A percentile compares a stretch with the other conserved stretches of the same genome.
Evolutionary conservation across 2,113 vertebrate species (phyloP).

Genomic region (Calidris pugnax): DNA sequence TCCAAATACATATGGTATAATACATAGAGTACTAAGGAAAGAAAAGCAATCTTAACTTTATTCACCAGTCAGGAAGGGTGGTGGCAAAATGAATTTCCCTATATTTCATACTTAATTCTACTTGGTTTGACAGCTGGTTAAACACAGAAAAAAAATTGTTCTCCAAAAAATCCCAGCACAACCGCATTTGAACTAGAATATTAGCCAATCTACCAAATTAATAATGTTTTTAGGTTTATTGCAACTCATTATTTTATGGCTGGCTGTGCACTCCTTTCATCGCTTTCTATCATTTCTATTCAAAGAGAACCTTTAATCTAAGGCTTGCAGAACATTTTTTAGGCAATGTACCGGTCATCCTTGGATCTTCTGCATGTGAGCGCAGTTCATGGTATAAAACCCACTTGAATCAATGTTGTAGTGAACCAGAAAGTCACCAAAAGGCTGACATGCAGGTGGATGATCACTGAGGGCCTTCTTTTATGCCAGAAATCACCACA

Average conservation of each 20-base stretch:
- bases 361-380: neutral
- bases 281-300: neutral
- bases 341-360: neutral
- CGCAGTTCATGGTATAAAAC: neutral
- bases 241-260: neutral
- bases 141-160: neutral
- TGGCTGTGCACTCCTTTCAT: fast-evolving
- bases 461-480: neutral
- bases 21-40: neutral
- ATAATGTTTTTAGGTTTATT: neutral
- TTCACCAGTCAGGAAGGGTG: neutral
- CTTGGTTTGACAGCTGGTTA: neutral
- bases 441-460: neutral
- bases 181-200: neutral
- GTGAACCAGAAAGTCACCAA: too few relatives aligned
- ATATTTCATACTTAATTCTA: neutral
- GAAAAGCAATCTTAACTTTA: neutral
- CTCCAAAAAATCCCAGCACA: neutral
- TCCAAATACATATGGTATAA: neutral
- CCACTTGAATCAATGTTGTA: neutral
- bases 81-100: neutral
- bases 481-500: neutral
- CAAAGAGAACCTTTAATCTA: neutral
- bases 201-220: neutral
- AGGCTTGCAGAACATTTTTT: neutral